Percentiles rank a stretch among this genome's conserved stretches.
phyloP scores from a whole-genome alignment of 2,888 invertebrate species.

The Macrophya annulata region DNA sequence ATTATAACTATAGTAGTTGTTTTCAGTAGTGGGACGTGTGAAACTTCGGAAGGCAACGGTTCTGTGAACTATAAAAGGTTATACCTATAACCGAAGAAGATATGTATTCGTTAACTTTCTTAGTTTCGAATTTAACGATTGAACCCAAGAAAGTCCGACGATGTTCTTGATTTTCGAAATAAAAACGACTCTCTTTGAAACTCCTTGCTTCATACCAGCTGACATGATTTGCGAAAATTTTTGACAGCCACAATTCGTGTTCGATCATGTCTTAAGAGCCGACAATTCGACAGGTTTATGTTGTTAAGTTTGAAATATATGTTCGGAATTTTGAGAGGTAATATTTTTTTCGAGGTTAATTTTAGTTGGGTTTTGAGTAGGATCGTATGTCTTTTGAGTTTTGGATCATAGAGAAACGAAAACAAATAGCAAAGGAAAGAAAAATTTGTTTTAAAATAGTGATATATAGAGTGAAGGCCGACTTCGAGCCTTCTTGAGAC shows the following conservation, averaged over 20 bases:
- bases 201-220: too few relatives aligned
- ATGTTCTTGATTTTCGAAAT: background rate
- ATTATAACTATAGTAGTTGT: conserved; percentile 4
- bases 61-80: conserved; percentile 28
- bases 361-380: background rate
- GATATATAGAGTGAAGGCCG: background rate
- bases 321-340: background rate
- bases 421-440: background rate
- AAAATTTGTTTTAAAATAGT: background rate
- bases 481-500: conserved; percentile 22
- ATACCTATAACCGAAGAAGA: background rate
- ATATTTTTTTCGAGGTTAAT: background rate
- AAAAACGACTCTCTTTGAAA: background rate
- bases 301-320: background rate
- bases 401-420: background rate
- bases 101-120: conserved; percentile 26
- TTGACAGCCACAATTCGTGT: background rate
- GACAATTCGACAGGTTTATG: background rate
- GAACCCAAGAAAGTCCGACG: background rate
- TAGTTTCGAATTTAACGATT: background rate
- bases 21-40: conserved; percentile 41
- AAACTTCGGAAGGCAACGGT: conserved; percentile 50
- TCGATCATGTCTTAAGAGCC: background rate
- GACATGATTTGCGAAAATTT: background rate
- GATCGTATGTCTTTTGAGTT: background rate